Base-by-base conservation (phyloP, 2,797 vertebrate genomes). In the Spondyliosoma cantharus region DNA sequence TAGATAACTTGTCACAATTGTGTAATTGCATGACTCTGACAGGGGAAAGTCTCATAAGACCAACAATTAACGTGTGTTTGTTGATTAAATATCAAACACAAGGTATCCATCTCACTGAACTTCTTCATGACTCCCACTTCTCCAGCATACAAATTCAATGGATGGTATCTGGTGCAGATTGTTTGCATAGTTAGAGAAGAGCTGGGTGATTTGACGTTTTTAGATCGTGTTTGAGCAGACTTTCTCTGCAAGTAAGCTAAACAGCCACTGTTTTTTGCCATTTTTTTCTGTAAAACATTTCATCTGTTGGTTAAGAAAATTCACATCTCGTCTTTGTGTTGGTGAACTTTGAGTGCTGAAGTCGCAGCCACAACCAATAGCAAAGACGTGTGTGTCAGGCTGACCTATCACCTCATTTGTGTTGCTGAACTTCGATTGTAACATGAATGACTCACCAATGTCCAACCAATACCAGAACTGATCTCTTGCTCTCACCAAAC, bases 1-100 rank as follows among this genome's bases (percentile, higher is more conserved):
- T 48, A 80, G 66, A 82, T 48, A 74, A 83, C 54, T 78, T 56
- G 22, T 66, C 49, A 70, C 32, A 82, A 73, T n/a, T 58, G 64
- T 66, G 48, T 49, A 46, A 60, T 43, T 66, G 52, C 27, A 75
- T 54, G 49, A 59, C 8, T 68, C 22, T 7, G 73, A 78, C 37
- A 32, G 20, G n/a, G 25, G 8, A 50, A 49, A 49, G 16, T 70
- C 48, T 59, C 29, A 25, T 14, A 48, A 72, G 46, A 68, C 49
- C 45, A 54, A 70, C 29, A 76, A 70, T 50, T 46, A 54, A 27
- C 16, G 74, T 76, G 1, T 46, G 37, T n/a, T 17, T 68, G 58
- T 54, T 73, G 59, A 81, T 75, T 73, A 74, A 72, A 75, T 54
- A 69, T 71, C 24, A 37, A 45, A 60, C 25, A 49, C 24, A 29